Evolutionary conservation across 2,888 invertebrate species (phyloP).

Genomic region (Zaprionus lineosus): DNA sequence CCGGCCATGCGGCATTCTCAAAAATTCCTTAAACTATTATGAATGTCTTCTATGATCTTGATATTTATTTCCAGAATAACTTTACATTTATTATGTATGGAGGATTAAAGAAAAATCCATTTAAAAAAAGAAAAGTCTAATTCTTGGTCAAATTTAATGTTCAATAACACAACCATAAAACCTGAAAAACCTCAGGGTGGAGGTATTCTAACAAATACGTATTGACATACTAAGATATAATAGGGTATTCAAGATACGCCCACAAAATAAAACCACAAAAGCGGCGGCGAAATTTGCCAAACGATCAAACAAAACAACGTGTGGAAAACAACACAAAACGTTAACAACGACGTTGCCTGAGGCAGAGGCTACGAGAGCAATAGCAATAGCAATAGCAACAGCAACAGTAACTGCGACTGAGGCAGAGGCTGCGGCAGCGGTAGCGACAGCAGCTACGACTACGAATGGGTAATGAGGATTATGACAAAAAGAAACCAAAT

Average conservation of each 20-base stretch:
- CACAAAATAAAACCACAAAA: constrained; percentile 60
- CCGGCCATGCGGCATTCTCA: too few relatives aligned
- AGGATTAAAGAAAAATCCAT: too few relatives aligned
- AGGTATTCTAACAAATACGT: constrained; percentile 33
- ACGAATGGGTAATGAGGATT: neutral
- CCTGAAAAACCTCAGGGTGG: constrained; percentile 3
- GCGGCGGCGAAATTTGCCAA: constrained; percentile 69
- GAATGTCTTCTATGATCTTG: too few relatives aligned
- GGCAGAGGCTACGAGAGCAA: constrained; percentile 2
- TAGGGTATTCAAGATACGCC: constrained; percentile 55
- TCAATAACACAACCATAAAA: too few relatives aligned
- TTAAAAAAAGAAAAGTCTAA: too few relatives aligned
- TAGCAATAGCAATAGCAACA: constrained; percentile 3
- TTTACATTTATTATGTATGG: too few relatives aligned
- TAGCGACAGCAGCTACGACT: constrained; percentile 1
- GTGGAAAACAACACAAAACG: constrained; percentile 52
- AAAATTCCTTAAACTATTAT: too few relatives aligned
- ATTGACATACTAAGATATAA: constrained; percentile 63
- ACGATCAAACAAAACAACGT: constrained; percentile 46
- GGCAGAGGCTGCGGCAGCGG: constrained; percentile 1
- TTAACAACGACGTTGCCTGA: constrained; percentile 16
- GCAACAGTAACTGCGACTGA: constrained; percentile 38
- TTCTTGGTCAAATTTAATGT: too few relatives aligned
- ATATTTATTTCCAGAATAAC: too few relatives aligned
- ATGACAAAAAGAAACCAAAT: constrained; percentile 39